These are phyloP conservation scores for Pomatostomus ruficeps DNA, from an alignment of 2,113 vertebrate genomes.

Conservation along the genomic window DNA sequence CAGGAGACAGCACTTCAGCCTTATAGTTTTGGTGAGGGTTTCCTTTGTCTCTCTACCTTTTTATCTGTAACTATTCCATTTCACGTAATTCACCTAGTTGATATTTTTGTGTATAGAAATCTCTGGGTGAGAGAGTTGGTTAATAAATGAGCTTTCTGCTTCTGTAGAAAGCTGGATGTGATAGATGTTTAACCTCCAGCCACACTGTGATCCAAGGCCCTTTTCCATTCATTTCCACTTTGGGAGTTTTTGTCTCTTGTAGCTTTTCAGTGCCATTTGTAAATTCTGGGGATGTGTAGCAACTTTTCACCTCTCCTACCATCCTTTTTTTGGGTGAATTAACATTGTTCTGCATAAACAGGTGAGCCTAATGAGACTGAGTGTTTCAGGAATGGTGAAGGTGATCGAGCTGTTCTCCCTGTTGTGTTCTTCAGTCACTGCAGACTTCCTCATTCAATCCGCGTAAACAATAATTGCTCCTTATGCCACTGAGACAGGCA, in stretches of 20 bases:
- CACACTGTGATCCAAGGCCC: accelerated
- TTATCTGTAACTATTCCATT: neutral
- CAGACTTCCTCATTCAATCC: neutral
- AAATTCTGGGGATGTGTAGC: neutral
- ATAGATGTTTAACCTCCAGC: slow-evolving; percentile 18
- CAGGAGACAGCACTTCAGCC: neutral
- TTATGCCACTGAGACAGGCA: neutral
- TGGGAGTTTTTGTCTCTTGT: neutral
- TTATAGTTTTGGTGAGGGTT: neutral
- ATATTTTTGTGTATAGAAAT: neutral
- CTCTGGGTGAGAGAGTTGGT: neutral
- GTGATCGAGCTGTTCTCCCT: slow-evolving; percentile 5
- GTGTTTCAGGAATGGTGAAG: neutral
- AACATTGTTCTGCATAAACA: slow-evolving; percentile 9
- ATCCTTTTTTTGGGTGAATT: slow-evolving; percentile 2
- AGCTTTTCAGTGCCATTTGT: neutral
- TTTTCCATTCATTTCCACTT: neutral
- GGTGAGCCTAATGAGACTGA: slow-evolving; percentile 37
- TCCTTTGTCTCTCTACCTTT: neutral
- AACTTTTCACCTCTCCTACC: slow-evolving; percentile 7
- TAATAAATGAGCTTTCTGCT: neutral
- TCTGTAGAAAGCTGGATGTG: neutral
- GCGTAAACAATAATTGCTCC: neutral
- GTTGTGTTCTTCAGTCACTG: slow-evolving; percentile 1
- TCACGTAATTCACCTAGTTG: neutral